Base-by-base conservation (phyloP, 2,797 vertebrate genomes). In the Taeniopygia guttata region DNA sequence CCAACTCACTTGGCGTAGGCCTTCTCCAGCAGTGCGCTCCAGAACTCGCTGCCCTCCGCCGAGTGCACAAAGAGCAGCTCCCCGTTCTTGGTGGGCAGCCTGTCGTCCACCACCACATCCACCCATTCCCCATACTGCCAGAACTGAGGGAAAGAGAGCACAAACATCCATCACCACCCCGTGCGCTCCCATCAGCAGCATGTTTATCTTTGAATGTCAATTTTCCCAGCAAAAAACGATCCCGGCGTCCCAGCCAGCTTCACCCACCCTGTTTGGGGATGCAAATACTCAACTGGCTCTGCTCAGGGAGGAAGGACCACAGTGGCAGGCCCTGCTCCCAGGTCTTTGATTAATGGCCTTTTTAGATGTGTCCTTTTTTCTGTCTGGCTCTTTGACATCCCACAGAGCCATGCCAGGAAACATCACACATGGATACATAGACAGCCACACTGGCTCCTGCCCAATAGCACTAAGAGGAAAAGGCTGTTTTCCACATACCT, bases 111-210 rank as follows among this genome's bases (percentile, higher is more conserved):
- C 89, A 99, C 99, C 49, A 99, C 98, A 0, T 99, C 99, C 96
- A 99, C 91, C 99, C 99, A 99, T 94, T 99, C 99, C 0, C 99
- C 99, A 0, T 99, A 99, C 98, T 99, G 99, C 99, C 99, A 99
- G 98, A 99, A 99, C 99, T 99, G 84, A 13, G 32, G 97, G 12
- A 34, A 82, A 94, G 38, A 66, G 38, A 78, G 27, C 36, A 58
- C 34, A 59, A 27, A 60, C 8, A 9, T 20, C 32, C 1, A 2
- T 70, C 77, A 79, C 3, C 2, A 5, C 2, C 21, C 36, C 7
- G 3, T 1, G 12, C 48, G 5, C 40, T 58, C 29, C 2, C 18
- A 11, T 27, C 88, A 56, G 23, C 26, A 5, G 40, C 21, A 64
- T 2, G 1, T 63, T 66, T 34, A 43, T 29, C 49, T 46, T 15